Percentiles rank a stretch among this genome's conserved stretches.
These are phyloP conservation scores for Furnarius figulus DNA, from an alignment of 2,113 vertebrate species.

Conservation along the genomic window DNA sequence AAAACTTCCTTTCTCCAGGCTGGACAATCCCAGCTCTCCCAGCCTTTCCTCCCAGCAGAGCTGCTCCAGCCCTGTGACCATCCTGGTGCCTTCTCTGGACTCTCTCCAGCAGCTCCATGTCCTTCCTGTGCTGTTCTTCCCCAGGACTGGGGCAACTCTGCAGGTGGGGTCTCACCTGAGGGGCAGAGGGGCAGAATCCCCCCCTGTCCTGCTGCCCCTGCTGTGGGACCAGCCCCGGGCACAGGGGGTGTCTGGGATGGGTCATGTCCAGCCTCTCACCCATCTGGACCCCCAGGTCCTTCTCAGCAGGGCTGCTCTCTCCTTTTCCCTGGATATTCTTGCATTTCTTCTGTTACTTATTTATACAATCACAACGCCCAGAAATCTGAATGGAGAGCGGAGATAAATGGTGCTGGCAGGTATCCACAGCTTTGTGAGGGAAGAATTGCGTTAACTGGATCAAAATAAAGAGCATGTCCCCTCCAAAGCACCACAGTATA, in stretches of 20 bases:
- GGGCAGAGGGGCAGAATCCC: neutral
- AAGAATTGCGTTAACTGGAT: neutral
- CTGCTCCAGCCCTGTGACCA: neutral
- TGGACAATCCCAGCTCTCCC: neutral
- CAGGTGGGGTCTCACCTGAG: neutral
- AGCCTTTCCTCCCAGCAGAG: neutral
- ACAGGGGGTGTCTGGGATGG: neutral
- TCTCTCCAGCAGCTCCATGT: neutral
- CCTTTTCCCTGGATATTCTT: neutral
- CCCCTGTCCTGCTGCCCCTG: neutral
- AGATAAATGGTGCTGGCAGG: slow-evolving; percentile 29
- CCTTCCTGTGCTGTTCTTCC: neutral
- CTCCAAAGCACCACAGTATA: neutral
- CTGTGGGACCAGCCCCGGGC: neutral
- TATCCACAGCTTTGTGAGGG: slow-evolving; percentile 32
- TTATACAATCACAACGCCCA: neutral
- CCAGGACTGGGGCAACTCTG: neutral
- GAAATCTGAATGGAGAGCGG: neutral
- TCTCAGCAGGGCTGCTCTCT: neutral
- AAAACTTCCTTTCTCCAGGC: neutral
- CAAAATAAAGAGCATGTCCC: slow-evolving; percentile 22
- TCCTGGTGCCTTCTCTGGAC: neutral
- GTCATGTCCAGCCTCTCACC: neutral
- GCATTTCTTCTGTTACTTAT: neutral
- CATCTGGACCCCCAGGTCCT: neutral